Evolutionary conservation across 2,888 invertebrate genomes (phyloP).

Genomic region (Lithodes maja): DNA sequence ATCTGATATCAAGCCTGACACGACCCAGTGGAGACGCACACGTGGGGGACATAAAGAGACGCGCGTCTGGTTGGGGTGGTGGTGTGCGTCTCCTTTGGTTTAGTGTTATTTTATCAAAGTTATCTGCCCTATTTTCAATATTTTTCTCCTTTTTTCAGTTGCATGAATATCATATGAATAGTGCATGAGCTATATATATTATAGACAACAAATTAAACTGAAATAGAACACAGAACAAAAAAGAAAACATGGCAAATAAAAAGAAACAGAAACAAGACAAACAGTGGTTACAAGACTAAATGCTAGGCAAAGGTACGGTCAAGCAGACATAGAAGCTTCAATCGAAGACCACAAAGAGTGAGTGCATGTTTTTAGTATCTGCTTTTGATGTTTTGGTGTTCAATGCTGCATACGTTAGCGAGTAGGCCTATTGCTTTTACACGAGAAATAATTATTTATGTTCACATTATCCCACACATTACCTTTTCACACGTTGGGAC

Average conservation of each 20-base stretch:
- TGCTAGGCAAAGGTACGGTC: not conserved
- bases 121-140: not conserved
- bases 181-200: not conserved
- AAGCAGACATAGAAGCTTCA: not conserved
- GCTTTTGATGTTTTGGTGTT: not conserved
- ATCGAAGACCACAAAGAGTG: not conserved
- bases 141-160: slow-evolving; percentile 6
- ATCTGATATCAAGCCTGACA: not conserved
- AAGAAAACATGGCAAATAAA: not conserved
- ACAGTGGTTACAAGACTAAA: not conserved
- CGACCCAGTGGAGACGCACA: slow-evolving; percentile 3
- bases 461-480: not conserved
- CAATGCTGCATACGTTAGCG: not conserved
- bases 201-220: not conserved
- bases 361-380: not conserved
- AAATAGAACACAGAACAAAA: not conserved
- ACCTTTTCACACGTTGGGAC: not conserved
- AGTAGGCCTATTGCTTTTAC: not conserved
- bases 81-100: slow-evolving; percentile 1
- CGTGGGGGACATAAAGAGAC: not conserved
- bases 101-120: slow-evolving; percentile 13
- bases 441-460: not conserved
- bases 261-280: not conserved
- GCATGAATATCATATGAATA: not conserved
- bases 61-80: slow-evolving; percentile 5